phyloP scores from a whole-genome alignment of 2,113 vertebrate genomes.

The Paraplagusia blochii region DNA sequence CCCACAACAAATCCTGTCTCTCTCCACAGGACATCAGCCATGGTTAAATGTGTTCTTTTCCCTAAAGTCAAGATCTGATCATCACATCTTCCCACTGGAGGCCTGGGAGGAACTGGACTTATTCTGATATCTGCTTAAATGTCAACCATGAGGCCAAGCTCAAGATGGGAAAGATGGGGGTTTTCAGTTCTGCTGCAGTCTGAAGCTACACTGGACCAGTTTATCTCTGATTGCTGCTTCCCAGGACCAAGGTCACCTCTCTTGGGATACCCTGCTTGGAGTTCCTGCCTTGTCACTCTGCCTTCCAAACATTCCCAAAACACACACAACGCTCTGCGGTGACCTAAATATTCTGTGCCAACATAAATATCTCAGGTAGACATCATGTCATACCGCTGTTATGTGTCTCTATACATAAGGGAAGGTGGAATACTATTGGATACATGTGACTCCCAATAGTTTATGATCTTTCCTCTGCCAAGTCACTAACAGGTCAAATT shows the following conservation, averaged over 20 bases:
- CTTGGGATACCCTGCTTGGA: conserved; percentile 44
- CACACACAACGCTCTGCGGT: conserved; percentile 29
- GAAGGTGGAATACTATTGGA: too few species aligned
- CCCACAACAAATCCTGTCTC: conserved; percentile 67
- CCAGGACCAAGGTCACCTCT: conserved; percentile 71
- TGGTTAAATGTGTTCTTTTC: conserved; percentile 63
- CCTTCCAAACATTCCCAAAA: conserved; percentile 37
- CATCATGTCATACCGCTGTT: background rate
- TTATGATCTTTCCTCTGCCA: too few species aligned
- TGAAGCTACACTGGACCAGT: conserved; percentile 41
- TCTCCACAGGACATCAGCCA: conserved; percentile 45
- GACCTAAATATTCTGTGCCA: conserved; percentile 36
- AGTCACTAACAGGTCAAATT: too few species aligned
- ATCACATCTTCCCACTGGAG: conserved; percentile 69
- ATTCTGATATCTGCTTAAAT: conserved; percentile 48
- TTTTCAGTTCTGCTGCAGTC: conserved; percentile 49
- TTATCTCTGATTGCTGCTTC: conserved; percentile 68
- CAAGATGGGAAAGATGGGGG: conserved; percentile 57
- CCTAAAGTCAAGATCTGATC: conserved; percentile 57
- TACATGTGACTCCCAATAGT: too few species aligned
- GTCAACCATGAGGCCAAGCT: conserved; percentile 38
- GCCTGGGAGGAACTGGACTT: conserved; percentile 52
- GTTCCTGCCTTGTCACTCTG: conserved; percentile 40
- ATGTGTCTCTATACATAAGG: too few species aligned
- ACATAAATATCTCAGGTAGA: conserved; percentile 1